A percentile compares a stretch with the other conserved stretches of the same genome.
Conservation (phyloP, 2,888 invertebrate species). For the Eupithecia dodoneata region DNA sequence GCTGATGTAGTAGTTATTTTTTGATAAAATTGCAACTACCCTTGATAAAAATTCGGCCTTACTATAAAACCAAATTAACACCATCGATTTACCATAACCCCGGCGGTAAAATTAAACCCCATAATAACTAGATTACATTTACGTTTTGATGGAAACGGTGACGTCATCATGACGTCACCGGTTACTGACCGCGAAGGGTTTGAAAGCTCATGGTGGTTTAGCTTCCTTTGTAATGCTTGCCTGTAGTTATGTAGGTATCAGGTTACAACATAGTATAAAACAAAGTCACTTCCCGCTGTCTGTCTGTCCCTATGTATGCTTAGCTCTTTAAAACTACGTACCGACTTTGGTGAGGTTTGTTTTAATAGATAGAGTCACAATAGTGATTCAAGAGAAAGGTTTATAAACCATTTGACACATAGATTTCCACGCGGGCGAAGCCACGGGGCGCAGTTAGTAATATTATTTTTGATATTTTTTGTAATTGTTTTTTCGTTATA, state of each 20-base stretch:
- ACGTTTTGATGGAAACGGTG: slow-evolving; percentile 12
- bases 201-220: slow-evolving; percentile 13
- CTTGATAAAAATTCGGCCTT: neutral
- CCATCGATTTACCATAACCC: slow-evolving; percentile 25
- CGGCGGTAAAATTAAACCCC: slow-evolving; percentile 26
- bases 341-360: too few species aligned
- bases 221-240: slow-evolving; percentile 9
- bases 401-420: too few species aligned
- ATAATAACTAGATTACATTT: slow-evolving; percentile 26
- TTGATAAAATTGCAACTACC: neutral
- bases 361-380: too few species aligned
- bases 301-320: too few species aligned
- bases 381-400: too few species aligned
- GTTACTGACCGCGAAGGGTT: slow-evolving; percentile 12
- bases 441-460: too few species aligned
- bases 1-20: neutral
- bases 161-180: slow-evolving; percentile 15
- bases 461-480: too few species aligned
- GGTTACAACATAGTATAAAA: too few species aligned
- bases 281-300: too few species aligned
- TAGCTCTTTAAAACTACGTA: too few species aligned
- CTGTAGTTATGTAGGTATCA: neutral
- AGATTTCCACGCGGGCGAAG: too few species aligned
- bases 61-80: slow-evolving; percentile 23
- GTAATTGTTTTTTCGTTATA: too few species aligned